Conservation (phyloP, 2,113 vertebrate species). For the Sinocyclocheilus anshuiensis region DNA sequence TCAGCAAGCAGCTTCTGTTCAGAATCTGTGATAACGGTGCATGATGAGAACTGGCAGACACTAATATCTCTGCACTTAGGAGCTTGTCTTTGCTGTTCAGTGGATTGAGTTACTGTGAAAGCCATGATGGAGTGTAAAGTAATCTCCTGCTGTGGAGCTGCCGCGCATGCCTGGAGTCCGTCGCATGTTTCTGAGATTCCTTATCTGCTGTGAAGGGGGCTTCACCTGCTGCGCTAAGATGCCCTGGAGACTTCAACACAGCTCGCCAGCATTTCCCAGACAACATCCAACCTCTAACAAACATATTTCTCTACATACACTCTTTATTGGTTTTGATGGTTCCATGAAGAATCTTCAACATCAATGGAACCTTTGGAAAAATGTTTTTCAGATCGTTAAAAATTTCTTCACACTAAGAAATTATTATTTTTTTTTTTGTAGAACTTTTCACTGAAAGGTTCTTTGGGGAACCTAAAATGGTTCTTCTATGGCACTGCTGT, state of each 20-base stretch:
- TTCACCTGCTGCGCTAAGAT: conserved; percentile 41
- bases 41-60: conserved; percentile 50
- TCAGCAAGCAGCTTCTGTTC: background rate
- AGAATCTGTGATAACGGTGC: conserved; percentile 2
- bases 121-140: conserved; percentile 56
- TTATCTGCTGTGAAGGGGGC: background rate
- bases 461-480: too few species aligned
- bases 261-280: background rate
- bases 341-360: background rate
- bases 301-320: background rate
- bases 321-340: background rate
- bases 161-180: conserved; percentile 40
- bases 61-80: conserved; percentile 66
- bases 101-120: conserved; percentile 44
- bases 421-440: too few species aligned
- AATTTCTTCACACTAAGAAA: too few species aligned
- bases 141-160: conserved; percentile 40
- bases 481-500: too few species aligned
- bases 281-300: background rate
- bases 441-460: too few species aligned
- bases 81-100: conserved; percentile 10
- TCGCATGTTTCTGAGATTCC: conserved; percentile 40
- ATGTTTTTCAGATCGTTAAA: background rate
- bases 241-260: conserved; percentile 15
- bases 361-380: background rate